Evolutionary conservation across 2,888 invertebrate species (phyloP).

Genomic region (Nomada fucata): DNA sequence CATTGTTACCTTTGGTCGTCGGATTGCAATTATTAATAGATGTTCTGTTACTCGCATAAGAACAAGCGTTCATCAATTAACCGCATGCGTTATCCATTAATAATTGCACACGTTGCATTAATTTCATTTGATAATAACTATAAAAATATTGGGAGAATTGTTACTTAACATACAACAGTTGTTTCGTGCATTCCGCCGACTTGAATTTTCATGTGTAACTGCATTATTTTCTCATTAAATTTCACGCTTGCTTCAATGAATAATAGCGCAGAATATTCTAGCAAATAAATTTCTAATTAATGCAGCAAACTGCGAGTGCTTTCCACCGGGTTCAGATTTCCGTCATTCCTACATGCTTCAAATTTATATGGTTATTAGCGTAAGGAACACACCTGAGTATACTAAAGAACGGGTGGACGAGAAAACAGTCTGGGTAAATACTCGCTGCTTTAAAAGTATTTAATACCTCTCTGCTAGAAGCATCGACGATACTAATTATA

Average conservation of each 20-base stretch:
- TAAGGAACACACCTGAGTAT: neutral
- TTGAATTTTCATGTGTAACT: neutral
- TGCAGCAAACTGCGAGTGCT: neutral
- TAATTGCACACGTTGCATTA: neutral
- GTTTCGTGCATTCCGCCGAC: too few species aligned
- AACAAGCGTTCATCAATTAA: neutral
- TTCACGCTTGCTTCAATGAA: neutral
- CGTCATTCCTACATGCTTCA: neutral
- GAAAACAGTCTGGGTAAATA: neutral
- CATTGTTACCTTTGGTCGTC: neutral
- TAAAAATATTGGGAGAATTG: constrained; percentile 11
- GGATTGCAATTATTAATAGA: neutral
- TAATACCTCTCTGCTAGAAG: neutral
- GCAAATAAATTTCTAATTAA: constrained; percentile 23
- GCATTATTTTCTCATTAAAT: neutral
- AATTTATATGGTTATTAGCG: neutral
- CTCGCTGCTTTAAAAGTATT: neutral
- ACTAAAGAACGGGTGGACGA: constrained; percentile 2
- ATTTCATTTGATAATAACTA: neutral
- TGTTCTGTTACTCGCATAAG: neutral
- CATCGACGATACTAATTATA: neutral
- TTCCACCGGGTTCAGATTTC: constrained; percentile 1
- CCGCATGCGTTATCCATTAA: neutral
- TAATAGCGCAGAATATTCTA: constrained; percentile 12
- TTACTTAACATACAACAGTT: neutral